phyloP scores from a whole-genome alignment of 2,113 vertebrate species.

The Apteryx mantelli region DNA sequence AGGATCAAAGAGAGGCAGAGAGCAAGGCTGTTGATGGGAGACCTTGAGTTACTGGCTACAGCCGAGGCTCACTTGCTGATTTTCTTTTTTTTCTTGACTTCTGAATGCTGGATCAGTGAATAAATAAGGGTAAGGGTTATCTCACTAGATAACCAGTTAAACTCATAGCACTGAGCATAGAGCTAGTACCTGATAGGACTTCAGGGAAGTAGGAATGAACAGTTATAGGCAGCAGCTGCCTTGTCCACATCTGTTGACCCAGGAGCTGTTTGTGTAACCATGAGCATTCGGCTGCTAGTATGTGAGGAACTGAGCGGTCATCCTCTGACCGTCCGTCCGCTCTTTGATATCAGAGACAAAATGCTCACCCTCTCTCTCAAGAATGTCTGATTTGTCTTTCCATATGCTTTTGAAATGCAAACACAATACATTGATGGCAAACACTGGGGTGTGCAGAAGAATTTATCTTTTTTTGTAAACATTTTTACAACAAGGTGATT shows the following conservation, averaged over 20 bases:
- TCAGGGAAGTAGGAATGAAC: background rate
- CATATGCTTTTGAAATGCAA: background rate
- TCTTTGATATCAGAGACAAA: background rate
- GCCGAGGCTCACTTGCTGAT: background rate
- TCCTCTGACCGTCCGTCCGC: background rate
- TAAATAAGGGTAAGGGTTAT: background rate
- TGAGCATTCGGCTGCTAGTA: background rate
- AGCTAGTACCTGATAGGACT: background rate
- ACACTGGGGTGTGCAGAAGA: background rate
- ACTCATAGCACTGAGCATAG: background rate
- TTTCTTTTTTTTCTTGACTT: background rate
- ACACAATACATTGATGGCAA: background rate
- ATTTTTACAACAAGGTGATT: background rate
- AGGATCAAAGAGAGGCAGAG: background rate
- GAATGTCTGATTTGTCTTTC: background rate
- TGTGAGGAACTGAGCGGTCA: background rate
- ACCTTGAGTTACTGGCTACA: accelerated
- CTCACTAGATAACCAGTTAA: too few species aligned
- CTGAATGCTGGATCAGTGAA: background rate
- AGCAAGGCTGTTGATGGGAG: accelerated
- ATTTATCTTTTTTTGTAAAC: background rate
- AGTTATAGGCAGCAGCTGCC: background rate
- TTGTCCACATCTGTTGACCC: too few species aligned
- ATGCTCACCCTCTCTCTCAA: too few species aligned
- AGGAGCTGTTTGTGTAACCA: too few species aligned